Evolutionary conservation across 2,797 vertebrate genomes (phyloP), one percentile per base, ranked within the genome.

Genomic region (Acrossocheilus fasciatus): DNA sequence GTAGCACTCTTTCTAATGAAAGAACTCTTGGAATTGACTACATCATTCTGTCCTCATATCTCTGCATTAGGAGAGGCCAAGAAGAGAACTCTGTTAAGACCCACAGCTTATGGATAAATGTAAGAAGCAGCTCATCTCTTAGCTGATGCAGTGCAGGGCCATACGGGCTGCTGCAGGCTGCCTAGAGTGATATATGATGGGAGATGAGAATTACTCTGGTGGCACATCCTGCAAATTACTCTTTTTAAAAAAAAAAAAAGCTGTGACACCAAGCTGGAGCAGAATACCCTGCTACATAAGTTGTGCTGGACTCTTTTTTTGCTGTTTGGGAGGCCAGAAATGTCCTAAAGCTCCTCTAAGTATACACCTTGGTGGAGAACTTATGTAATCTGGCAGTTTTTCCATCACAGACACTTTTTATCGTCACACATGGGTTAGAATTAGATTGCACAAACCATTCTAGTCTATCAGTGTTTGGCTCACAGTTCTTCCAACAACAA

Each of bases 171-270:
- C 45, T 77, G 74, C 74, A 59, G 64, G 79, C 62, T 70, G 83
- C 64, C 83, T 69, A 43, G 23, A 59, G 47, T 85, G 75, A 85
- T 78, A 54, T 77, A 85, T 70, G 83, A 85, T 79, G 83, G 64
- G 75, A 78, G 50, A 85, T 78, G 74, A 79, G 74, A 85, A 45
- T 54, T 85, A 85, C 50, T 78, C 78, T 57, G 75, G 64, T 79
- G 83, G 83, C 83, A 85, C 74, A 79, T 85, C 62, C 47, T 85
- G 64, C 75, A 78, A 77, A 85, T 85, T 79, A 54, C 83, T 84
- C 73, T 78, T 84, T 62, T 70, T 26, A 2, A 6, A 39, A 5
- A 5, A 52, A 30, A 74, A 39, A 50, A 41, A 41, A 78, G 34
- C 75, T 45, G 50, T 69, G 64, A 78, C 74, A 85, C 50, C 50